Conservation (phyloP, 2,888 invertebrate genomes). For the Toxonevra muliebris region DNA sequence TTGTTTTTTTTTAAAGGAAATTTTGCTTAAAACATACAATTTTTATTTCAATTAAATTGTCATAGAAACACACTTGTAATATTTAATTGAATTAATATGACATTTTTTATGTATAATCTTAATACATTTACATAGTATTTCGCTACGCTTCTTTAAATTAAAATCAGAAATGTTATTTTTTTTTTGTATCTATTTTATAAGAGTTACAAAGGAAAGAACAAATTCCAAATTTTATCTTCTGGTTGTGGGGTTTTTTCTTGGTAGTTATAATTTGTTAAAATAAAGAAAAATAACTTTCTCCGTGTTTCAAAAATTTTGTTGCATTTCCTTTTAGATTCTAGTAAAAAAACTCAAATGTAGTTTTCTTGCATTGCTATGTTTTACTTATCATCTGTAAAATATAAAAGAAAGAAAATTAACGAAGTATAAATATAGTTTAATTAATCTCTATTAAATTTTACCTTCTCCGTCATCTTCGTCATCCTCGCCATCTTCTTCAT, state of each 20-base stretch:
- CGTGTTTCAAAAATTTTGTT: conserved; percentile 1
- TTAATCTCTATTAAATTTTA: conserved; percentile 6
- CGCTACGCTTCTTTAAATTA: no score
- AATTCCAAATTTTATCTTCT: no score
- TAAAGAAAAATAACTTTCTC: no score
- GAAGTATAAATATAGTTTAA: not conserved
- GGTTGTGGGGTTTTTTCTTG: no score
- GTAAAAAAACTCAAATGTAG: conserved; percentile 7
- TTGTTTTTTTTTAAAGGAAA: not conserved
- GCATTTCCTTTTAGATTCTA: conserved; percentile 3
- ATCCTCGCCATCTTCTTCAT: conserved; percentile 61
- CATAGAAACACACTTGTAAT: not conserved
- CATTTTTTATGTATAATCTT: no score
- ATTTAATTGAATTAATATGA: not conserved
- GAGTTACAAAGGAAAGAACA: no score
- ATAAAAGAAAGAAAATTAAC: not conserved
- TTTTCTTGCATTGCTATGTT: conserved; percentile 1
- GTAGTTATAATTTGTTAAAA: no score
- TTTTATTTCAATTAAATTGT: conserved; percentile 7
- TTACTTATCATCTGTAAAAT: conserved; percentile 57
- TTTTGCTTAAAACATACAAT: not conserved
- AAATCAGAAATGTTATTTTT: no score
- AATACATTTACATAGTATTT: no score
- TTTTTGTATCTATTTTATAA: no score
- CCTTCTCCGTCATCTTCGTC: conserved; percentile 50